These are phyloP conservation scores for Lepeophtheirus salmonis DNA, from an alignment of 1,140 invertebrate genomes.

Conservation along the genomic window DNA sequence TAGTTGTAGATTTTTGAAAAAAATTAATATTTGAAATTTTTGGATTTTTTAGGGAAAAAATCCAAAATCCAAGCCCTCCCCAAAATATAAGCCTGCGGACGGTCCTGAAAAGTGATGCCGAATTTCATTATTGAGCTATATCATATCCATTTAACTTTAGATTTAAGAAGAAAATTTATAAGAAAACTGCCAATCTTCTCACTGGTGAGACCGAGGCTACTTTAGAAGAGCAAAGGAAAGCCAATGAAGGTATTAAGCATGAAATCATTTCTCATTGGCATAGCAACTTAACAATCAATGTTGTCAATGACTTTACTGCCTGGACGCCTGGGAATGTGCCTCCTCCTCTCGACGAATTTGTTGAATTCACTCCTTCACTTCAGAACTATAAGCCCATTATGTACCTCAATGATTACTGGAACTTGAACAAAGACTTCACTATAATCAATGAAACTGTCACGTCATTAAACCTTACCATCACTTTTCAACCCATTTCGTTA, in stretches of 20 bases:
- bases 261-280: conserved; percentile 97
- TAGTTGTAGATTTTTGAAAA: no score
- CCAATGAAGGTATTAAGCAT: conserved; percentile 47
- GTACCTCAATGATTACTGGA: conserved; percentile 98
- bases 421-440: conserved; percentile 82
- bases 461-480: conserved; percentile 46
- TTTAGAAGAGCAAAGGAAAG: conserved; percentile 48
- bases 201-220: conserved; percentile 70
- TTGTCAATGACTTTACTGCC: conserved; percentile 40
- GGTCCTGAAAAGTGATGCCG: no score
- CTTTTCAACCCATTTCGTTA: conserved; percentile 79
- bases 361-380: conserved; percentile 71
- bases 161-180: conserved; percentile 69
- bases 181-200: conserved; percentile 77
- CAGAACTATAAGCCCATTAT: conserved; percentile 78
- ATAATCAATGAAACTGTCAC: conserved; percentile 71
- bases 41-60: no score
- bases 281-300: conserved; percentile 88
- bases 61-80: no score
- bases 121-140: no score
- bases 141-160: not conserved
- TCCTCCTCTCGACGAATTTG: conserved; percentile 72
- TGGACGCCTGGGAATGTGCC: conserved; percentile 47
- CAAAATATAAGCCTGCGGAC: no score
- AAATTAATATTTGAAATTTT: no score